These are phyloP conservation scores for Pediacus dermestoides DNA, from an alignment of 2,888 invertebrate genomes.

Conservation along the genomic window DNA sequence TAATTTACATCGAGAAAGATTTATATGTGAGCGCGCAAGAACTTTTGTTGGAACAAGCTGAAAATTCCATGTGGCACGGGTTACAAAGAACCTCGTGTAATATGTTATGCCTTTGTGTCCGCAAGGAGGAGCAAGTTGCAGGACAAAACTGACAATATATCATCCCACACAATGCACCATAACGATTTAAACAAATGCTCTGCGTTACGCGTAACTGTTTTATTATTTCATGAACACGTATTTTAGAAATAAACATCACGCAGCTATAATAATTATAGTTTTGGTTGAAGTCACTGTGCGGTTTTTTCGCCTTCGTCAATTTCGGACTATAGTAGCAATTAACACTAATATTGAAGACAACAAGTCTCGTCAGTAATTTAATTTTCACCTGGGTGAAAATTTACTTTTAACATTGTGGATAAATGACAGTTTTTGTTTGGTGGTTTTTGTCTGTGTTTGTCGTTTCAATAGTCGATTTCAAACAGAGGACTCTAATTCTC, in stretches of 20 bases:
- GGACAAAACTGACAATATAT: conserved; percentile 49
- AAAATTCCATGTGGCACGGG: conserved; percentile 39
- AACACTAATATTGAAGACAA: conserved; percentile 31
- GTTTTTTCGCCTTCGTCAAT: too few relatives aligned
- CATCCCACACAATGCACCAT: conserved; percentile 48
- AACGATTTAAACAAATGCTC: conserved; percentile 50
- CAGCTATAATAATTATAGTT: too few relatives aligned
- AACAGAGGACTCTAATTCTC: too few relatives aligned
- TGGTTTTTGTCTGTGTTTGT: conserved; percentile 15
- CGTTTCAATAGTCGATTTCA: conserved; percentile 9
- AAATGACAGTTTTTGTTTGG: conserved; percentile 29
- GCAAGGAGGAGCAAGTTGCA: conserved; percentile 47
- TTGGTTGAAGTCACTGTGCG: too few relatives aligned
- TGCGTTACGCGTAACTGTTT: conserved; percentile 44
- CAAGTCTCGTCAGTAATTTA: conserved; percentile 30
- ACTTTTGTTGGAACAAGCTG: conserved; percentile 21
- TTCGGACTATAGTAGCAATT: conserved; percentile 29
- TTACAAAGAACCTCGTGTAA: conserved; percentile 47
- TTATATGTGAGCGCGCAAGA: background rate
- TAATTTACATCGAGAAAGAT: background rate
- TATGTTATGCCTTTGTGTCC: conserved; percentile 46
- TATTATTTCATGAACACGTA: too few relatives aligned
- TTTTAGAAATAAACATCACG: too few relatives aligned
- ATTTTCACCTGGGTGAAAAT: conserved; percentile 31
- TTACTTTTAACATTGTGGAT: conserved; percentile 23